phyloP scores from a whole-genome alignment of 2,113 vertebrate species.

The Phylloscopus trochiloides region DNA sequence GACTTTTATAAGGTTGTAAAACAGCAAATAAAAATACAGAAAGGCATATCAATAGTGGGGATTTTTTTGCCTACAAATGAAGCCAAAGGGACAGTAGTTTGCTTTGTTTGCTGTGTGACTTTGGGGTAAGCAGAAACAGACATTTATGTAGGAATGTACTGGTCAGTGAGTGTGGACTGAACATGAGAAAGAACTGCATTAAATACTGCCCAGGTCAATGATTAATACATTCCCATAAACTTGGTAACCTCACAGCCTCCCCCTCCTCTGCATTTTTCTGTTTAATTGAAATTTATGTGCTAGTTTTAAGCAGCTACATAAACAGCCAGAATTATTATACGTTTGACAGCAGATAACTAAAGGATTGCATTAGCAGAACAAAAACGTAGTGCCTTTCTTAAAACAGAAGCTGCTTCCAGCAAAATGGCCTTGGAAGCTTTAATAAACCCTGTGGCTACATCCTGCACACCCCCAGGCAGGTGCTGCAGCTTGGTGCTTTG shows the following conservation, averaged over 20 bases:
- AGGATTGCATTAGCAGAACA: background rate
- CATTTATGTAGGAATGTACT: background rate
- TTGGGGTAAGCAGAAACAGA: background rate
- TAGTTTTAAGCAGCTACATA: conserved; percentile 3
- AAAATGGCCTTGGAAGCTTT: background rate
- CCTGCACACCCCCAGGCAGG: background rate
- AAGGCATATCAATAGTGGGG: background rate
- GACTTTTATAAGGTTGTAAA: conserved; percentile 37
- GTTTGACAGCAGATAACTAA: background rate
- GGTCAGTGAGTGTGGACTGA: background rate
- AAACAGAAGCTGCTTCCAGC: background rate
- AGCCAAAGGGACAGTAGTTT: background rate
- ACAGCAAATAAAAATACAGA: conserved; percentile 9
- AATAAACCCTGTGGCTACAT: fast-evolving
- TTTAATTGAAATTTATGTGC: conserved; percentile 49
- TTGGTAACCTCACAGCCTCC: background rate
- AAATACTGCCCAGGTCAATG: background rate
- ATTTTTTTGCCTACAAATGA: background rate
- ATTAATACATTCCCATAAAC: conserved; percentile 31
- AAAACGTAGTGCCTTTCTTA: background rate
- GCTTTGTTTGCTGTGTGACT: background rate
- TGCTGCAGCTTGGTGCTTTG: background rate
- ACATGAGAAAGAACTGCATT: background rate
- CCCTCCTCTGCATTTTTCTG: background rate
- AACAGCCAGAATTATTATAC: background rate